Evolutionary conservation across 2,113 vertebrate species (phyloP), one percentile per base, ranked within the genome.

Genomic region (Plotosus lineatus): DNA sequence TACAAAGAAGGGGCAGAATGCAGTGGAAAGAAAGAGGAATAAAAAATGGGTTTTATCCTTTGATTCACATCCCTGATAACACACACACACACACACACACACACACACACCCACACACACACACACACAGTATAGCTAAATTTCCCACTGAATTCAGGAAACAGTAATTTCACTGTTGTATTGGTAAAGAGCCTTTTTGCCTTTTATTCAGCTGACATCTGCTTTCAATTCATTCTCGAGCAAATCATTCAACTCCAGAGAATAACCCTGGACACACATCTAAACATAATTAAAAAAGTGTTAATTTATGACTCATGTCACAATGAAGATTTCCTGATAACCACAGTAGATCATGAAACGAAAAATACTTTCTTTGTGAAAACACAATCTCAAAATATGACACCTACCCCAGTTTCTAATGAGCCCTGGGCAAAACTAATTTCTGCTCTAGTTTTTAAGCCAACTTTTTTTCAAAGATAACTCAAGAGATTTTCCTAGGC

Each of bases 401-500:
- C 69, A 73, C 69, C 19, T 73, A 28, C 28, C 19, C 44, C 69
- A 73, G 28, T 51, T 73, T 51, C 46, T 73, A 36, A 36, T 36
- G 31, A 73, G 46, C 31, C 17, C 31, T 51, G 46, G 31, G 28
- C 42, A 65, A 76, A 78, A 38, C 76, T 36, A 11, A 51, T 53
- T 78, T 78, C 60, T 53, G 44, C 28, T 60, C 75, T 36, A n/a
- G 21, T 1, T 76, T 76, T 15, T 26, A 58, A 44, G 53, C 50
- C 50, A 55, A 23, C 17, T 26, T 73, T 33, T 33, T 81, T 87
- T 83, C 74, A 83, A 58, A 78, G 72, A 72, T 75, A 77, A 81
- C 83, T 81, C 84, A 85, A 88, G 86, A 88, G 89, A 86, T 89
- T 90, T 91, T 90, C 88, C 88, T 89, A 88, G 89, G 85, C 85